phyloP scores from a whole-genome alignment of 2,113 vertebrate genomes.

The Illadopsis cleaveri region DNA sequence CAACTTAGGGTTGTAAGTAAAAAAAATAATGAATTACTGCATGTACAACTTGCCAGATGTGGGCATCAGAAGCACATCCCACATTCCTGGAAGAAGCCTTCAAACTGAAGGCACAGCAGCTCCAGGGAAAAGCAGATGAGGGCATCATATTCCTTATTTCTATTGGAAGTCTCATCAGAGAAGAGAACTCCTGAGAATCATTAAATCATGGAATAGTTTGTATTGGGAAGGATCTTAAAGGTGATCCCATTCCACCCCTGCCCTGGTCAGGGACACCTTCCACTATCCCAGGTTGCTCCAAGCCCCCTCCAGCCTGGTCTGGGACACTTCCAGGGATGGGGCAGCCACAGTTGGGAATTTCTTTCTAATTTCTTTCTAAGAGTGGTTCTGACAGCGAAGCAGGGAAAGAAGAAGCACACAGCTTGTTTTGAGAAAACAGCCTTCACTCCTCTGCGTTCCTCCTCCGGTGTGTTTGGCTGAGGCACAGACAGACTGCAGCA shows the following conservation, averaged over 20 bases:
- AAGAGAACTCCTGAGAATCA: not conserved
- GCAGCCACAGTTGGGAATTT: not conserved
- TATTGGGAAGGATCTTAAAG: not conserved
- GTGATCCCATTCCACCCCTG: no score
- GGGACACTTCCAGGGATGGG: not conserved
- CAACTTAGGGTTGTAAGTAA: not conserved
- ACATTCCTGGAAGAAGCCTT: not conserved
- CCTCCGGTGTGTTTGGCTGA: no score
- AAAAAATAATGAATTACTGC: not conserved
- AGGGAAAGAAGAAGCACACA: no score
- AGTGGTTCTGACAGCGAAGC: no score
- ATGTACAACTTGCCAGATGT: not conserved
- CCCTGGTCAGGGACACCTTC: not conserved
- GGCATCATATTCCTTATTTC: not conserved
- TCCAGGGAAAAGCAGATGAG: not conserved
- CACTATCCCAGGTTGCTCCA: not conserved
- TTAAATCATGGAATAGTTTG: not conserved
- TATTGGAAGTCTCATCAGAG: not conserved
- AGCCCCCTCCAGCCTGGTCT: accelerated
- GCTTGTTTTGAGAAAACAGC: no score
- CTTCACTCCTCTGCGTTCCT: no score
- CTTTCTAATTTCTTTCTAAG: not conserved
- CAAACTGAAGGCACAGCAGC: not conserved
- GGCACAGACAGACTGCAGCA: no score
- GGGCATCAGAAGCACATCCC: not conserved